phyloP scores from a whole-genome alignment of 2,888 invertebrate species.

The Liopterus haemorrhoidalis region DNA sequence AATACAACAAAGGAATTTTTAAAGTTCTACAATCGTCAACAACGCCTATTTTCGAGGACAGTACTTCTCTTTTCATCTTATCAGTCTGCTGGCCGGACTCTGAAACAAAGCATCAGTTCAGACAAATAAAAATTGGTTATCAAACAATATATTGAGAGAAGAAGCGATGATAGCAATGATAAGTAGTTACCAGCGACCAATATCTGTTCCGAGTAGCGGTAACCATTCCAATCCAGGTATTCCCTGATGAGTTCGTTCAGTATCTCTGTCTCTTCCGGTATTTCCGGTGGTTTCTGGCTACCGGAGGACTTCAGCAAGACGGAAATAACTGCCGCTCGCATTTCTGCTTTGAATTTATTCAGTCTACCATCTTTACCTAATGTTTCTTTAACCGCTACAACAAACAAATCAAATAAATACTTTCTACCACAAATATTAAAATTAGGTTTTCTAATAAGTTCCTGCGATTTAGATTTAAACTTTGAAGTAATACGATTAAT shows the following conservation, averaged over 20 bases:
- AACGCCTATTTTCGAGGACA: slow-evolving; percentile 44
- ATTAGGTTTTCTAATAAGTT: too few species aligned
- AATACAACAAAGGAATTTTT: slow-evolving; percentile 44
- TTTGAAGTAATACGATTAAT: slow-evolving; percentile 5
- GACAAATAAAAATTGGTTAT: neutral
- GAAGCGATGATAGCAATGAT: neutral
- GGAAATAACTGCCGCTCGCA: slow-evolving; percentile 44
- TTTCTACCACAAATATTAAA: too few species aligned
- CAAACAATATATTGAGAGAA: neutral
- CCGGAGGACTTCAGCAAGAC: slow-evolving; percentile 40
- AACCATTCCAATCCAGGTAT: slow-evolving; percentile 66
- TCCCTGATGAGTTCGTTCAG: slow-evolving; percentile 63
- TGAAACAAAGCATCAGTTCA: slow-evolving; percentile 22
- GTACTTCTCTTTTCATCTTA: slow-evolving; percentile 38
- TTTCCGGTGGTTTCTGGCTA: slow-evolving; percentile 36
- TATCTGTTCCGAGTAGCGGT: slow-evolving; percentile 53
- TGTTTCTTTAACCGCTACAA: slow-evolving; percentile 43
- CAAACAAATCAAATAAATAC: slow-evolving; percentile 5
- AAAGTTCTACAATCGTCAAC: slow-evolving; percentile 42
- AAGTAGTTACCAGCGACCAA: slow-evolving; percentile 38
- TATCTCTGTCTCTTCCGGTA: slow-evolving; percentile 47
- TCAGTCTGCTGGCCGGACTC: slow-evolving; percentile 42
- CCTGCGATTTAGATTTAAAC: neutral
- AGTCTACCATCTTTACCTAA: slow-evolving; percentile 43
- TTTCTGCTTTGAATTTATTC: slow-evolving; percentile 43